These are phyloP conservation scores for Octomys mimax DNA, from an alignment of 2,797 vertebrate genomes.

Conservation along the genomic window DNA sequence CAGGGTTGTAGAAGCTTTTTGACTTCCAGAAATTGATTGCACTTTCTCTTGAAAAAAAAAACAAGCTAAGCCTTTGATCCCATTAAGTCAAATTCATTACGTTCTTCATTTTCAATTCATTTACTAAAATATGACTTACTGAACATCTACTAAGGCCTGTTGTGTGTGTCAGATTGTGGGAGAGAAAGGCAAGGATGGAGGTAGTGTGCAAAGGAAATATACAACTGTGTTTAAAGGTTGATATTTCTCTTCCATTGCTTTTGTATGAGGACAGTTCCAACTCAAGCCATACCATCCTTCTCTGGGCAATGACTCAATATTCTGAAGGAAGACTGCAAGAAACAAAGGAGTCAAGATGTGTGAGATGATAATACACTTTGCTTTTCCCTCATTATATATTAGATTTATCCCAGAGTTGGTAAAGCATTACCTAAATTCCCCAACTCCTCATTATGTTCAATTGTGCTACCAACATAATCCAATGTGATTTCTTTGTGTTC, in stretches of 20 bases:
- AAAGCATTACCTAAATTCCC: slow-evolving; percentile 29
- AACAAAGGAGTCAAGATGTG: neutral
- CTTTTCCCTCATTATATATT: neutral
- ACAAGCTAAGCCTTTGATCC: slow-evolving; percentile 19
- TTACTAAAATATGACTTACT: neutral
- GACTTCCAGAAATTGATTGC: neutral
- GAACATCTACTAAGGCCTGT: neutral
- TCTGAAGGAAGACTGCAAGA: slow-evolving; percentile 34
- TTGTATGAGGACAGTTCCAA: slow-evolving; percentile 1
- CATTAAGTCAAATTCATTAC: neutral
- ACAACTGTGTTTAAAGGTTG: neutral
- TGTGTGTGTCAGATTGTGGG: neutral
- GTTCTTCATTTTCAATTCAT: neutral
- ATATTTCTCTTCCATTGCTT: neutral
- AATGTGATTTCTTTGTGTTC: slow-evolving; percentile 42
- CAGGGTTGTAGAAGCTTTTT: neutral
- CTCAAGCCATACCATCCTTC: neutral
- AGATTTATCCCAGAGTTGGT: slow-evolving; percentile 47
- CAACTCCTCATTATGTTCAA: slow-evolving; percentile 47
- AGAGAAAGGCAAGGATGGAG: neutral
- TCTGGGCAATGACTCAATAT: neutral
- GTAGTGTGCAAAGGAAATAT: slow-evolving; percentile 30
- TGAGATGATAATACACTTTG: neutral
- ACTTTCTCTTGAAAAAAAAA: neutral
- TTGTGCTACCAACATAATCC: slow-evolving; percentile 1